Base-by-base conservation (phyloP, 2,797 vertebrate species). In the Anabas testudineus region DNA sequence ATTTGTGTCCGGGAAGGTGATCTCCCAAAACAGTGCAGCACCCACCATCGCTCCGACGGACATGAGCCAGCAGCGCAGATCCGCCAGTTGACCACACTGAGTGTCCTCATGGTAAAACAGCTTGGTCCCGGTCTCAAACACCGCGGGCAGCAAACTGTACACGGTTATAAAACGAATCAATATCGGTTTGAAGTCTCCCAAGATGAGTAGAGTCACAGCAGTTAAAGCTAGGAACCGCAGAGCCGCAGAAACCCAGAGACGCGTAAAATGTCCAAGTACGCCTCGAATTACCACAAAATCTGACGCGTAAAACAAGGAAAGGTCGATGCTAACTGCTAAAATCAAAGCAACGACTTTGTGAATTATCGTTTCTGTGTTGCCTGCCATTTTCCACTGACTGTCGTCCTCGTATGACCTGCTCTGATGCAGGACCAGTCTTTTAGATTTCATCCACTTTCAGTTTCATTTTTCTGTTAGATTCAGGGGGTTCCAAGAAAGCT, bases 1-100 rank as follows among this genome's bases (percentile, higher is more conserved):
- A 0, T 85, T 71, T 1, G 0, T 51, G 67, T 91, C 91, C 41
- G 90, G 91, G 49, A 92, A 5, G 22, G 49, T 83, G 37, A 74
- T 49, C 2, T 91, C 93, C 95, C 95, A 96, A 16, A 93, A 83
- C 0, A 93, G 62, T 2, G 90, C 81, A 7, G 85, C 90, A 58
- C 90, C 61, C 48, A 90, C 53, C 13, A 76, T 61, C 66, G 93
- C 91, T 26, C 45, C 94, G 84, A 91, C n/a, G 49, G 63, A 51
- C 79, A 91, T 0, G 0, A 91, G 3, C 69, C 94, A 95, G n/a
- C 88, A 80, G 24, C 71, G 73, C 30, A 14, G 1, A 21, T 87
- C 80, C 41, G 60, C 59, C 70, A 6, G 18, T 1, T 16, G 37
- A 2, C 67, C 74, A 10, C 78, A 74, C 7, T 2, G 15, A 0